Evolutionary conservation across 1,140 invertebrate genomes (phyloP).

Genomic region (Thrips palmi): DNA sequence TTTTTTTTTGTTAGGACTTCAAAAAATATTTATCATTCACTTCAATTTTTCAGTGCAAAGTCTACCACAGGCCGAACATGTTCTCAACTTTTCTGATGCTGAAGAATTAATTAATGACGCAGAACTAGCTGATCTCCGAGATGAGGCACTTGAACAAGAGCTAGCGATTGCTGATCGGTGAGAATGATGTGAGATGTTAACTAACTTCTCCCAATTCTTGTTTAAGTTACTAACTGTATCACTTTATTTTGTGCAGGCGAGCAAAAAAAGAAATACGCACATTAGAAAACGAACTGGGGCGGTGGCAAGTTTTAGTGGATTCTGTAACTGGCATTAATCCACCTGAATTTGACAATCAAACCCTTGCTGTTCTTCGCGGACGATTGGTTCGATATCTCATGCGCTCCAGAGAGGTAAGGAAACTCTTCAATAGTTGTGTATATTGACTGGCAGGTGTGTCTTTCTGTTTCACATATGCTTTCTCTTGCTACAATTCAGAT

Average conservation of each 20-base stretch:
- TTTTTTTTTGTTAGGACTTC: conserved; percentile 8
- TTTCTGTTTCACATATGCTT: conserved; percentile 10
- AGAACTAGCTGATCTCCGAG: conserved; percentile 57
- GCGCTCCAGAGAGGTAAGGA: conserved; percentile 72
- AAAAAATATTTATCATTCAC: conserved; percentile 7
- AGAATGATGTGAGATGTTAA: conserved; percentile 8
- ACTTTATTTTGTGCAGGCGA: conserved; percentile 28
- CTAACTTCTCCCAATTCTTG: background rate
- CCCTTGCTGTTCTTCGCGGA: conserved; percentile 80
- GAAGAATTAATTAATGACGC: conserved; percentile 77
- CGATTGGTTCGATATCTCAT: conserved; percentile 85
- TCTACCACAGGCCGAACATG: conserved; percentile 38
- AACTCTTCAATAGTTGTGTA: conserved; percentile 3
- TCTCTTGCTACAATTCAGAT: conserved; percentile 36
- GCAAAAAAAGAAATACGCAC: conserved; percentile 69
- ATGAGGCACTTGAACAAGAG: conserved; percentile 54
- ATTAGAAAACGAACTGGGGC: conserved; percentile 71
- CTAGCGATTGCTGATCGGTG: conserved; percentile 46
- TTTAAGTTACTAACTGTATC: conserved; percentile 9
- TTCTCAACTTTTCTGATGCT: conserved; percentile 73
- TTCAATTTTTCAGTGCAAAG: conserved; percentile 24
- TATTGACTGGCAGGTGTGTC: background rate
- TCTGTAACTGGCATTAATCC: conserved; percentile 62
- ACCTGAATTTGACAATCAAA: conserved; percentile 77
- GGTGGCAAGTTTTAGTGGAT: conserved; percentile 89